Conservation (phyloP, 2,797 vertebrate genomes). For the Oceanodroma leucorhoa region DNA sequence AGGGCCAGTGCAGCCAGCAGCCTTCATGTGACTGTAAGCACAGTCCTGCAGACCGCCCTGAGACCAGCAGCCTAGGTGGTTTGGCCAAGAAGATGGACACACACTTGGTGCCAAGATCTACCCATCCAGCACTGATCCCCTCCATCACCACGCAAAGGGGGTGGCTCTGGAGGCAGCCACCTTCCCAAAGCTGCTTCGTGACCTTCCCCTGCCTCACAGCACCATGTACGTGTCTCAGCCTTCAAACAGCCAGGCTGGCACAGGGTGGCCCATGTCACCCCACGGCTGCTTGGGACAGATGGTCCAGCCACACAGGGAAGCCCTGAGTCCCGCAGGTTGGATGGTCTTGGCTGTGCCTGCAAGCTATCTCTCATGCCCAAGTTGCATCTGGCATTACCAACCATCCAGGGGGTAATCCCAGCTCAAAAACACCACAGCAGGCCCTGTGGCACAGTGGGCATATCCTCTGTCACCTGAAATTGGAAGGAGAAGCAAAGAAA, state of each 20-base stretch:
- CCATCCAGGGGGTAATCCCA: background rate
- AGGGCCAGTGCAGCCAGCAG: background rate
- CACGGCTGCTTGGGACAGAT: background rate
- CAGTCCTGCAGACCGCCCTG: background rate
- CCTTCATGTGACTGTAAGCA: background rate
- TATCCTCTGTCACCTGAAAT: background rate
- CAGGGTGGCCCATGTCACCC: background rate
- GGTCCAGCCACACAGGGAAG: background rate
- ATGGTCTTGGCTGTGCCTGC: background rate
- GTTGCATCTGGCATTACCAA: background rate
- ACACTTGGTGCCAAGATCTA: background rate
- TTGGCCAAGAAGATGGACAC: background rate
- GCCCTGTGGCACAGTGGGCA: background rate
- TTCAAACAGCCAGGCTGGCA: background rate
- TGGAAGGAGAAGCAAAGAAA: background rate
- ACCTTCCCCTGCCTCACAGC: background rate
- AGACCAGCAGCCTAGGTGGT: background rate
- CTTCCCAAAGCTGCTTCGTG: background rate
- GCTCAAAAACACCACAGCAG: background rate
- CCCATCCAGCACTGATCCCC: background rate
- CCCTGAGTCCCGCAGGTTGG: background rate
- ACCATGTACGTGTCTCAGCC: fast-evolving
- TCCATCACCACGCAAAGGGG: background rate
- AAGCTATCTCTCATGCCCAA: background rate
- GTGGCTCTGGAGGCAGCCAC: background rate